Conservation (phyloP, 2,113 vertebrate species). For the Tonatia bakeri region DNA sequence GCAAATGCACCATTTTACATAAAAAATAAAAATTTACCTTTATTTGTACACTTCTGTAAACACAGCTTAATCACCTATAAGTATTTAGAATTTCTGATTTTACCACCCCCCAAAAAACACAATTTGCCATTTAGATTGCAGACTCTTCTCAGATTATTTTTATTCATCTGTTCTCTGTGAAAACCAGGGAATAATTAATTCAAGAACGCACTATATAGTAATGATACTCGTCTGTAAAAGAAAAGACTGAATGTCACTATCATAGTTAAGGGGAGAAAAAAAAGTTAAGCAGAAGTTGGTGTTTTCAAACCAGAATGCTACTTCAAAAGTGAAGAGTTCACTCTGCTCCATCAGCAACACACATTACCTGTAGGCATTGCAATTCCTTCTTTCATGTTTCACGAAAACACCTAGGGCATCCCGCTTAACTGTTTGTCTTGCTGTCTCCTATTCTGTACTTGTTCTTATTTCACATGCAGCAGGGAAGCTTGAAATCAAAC, state of each 20-base stretch:
- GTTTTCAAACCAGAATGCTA: slow-evolving; percentile 22
- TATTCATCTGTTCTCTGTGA: not conserved
- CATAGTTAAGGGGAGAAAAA: not conserved
- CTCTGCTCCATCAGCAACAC: not conserved
- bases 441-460: slow-evolving; percentile 34
- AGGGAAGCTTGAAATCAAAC: slow-evolving; percentile 45
- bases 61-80: not conserved
- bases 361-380: slow-evolving; percentile 52
- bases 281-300: not conserved
- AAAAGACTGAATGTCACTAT: not conserved
- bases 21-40: slow-evolving; percentile 3
- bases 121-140: not conserved
- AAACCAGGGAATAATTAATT: not conserved
- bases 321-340: slow-evolving; percentile 33
- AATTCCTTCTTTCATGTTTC: slow-evolving; percentile 48
- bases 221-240: not conserved
- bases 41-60: not conserved
- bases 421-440: slow-evolving; percentile 11
- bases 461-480: slow-evolving; percentile 35
- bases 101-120: not conserved
- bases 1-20: not conserved
- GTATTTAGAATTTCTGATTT: not conserved
- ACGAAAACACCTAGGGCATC: slow-evolving; percentile 36
- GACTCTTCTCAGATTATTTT: not conserved
- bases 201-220: not conserved